Conservation (phyloP, 1,140 invertebrate species). For the Heliconius himera region DNA sequence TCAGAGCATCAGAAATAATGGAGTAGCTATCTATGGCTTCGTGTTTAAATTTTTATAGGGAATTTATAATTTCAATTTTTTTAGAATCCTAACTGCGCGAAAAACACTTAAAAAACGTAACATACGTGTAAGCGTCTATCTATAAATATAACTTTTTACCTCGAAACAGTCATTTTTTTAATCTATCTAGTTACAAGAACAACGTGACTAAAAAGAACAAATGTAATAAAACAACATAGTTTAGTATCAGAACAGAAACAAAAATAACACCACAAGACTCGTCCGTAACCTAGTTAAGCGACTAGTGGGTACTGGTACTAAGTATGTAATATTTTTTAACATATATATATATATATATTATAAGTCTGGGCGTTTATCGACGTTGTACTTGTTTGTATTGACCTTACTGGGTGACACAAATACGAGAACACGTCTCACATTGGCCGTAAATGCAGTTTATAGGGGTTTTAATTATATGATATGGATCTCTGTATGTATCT, state of each 20-base stretch:
- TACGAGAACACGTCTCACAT: conserved; percentile 18
- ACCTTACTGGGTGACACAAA: conserved; percentile 41
- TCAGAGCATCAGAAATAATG: no score
- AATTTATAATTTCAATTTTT: not conserved
- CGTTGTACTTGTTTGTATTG: conserved; percentile 32
- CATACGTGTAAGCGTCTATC: not conserved
- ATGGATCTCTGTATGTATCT: no score
- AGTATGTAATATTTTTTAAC: conserved; percentile 34
- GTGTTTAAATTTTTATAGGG: not conserved
- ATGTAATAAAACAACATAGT: conserved; percentile 9
- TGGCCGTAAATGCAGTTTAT: not conserved
- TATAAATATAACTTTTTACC: not conserved
- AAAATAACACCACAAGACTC: conserved; percentile 22
- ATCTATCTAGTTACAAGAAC: no score
- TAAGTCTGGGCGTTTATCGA: conserved; percentile 30
- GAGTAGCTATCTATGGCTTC: not conserved
- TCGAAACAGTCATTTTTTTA: no score
- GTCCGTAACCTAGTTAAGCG: conserved; percentile 32
- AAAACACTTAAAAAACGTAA: not conserved
- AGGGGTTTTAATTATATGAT: not conserved
- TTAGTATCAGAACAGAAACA: conserved; percentile 18
- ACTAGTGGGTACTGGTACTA: conserved; percentile 18
- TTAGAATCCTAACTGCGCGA: not conserved
- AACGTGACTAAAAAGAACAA: not conserved
- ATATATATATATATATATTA: not conserved